Percentiles rank a stretch among this genome's conserved stretches.
Conservation (phyloP, 1,140 invertebrate species). For the Meloidogyne chitwoodi region DNA sequence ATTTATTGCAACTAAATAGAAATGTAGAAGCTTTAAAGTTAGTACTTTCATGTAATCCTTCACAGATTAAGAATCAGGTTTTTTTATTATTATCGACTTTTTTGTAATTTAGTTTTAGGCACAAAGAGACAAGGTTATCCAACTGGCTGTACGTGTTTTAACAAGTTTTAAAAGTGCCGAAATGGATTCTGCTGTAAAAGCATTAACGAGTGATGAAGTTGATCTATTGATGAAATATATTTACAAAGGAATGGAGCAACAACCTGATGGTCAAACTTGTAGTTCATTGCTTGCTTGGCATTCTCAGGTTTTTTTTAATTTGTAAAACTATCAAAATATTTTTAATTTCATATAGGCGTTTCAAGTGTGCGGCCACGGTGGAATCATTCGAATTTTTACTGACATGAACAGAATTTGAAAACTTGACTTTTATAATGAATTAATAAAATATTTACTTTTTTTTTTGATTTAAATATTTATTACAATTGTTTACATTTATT, state of each 20-base stretch:
- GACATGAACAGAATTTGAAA: constrained; percentile 29
- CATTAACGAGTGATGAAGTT: constrained; percentile 20
- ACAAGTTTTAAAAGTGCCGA: constrained; percentile 35
- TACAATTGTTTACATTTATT: background rate
- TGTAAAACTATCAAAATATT: no score
- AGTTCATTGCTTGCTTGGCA: constrained; percentile 32
- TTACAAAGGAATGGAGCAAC: constrained; percentile 37
- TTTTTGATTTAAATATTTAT: no score
- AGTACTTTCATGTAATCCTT: constrained; percentile 34
- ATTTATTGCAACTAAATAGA: constrained; percentile 29
- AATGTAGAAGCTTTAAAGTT: constrained; percentile 31
- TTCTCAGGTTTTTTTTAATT: constrained; percentile 17
- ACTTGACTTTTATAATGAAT: no score
- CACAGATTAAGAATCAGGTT: constrained; percentile 40
- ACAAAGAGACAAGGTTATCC: constrained; percentile 21
- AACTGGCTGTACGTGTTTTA: constrained; percentile 25
- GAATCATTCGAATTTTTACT: constrained; percentile 32
- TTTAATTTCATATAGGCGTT: constrained; percentile 4
- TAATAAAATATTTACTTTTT: background rate
- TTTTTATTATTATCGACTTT: background rate
- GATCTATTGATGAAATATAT: constrained; percentile 38
- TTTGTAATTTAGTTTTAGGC: constrained; percentile 7
- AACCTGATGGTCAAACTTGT: constrained; percentile 38
- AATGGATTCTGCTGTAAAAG: constrained; percentile 22
- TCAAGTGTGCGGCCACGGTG: constrained; percentile 31